Evolutionary conservation across 2,888 invertebrate genomes (phyloP), one percentile per base, ranked within the genome.

Genomic region (Penaeus monodon): DNA sequence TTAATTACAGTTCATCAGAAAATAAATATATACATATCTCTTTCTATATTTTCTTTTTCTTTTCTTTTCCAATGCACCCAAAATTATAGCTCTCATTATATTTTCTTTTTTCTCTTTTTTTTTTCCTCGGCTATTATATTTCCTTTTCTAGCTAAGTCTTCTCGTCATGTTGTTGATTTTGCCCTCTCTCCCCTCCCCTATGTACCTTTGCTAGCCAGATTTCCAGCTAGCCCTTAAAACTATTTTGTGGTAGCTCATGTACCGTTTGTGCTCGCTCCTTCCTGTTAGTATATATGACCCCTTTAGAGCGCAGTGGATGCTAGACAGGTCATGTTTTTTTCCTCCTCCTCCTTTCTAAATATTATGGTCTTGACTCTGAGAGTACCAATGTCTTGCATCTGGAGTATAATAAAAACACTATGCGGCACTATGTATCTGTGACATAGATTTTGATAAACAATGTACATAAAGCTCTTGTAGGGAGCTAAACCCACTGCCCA

Each of bases 261-360:
- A 70, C 29, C 29, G 29, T 70, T 27, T 29, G 73, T 73, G 77
- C 77, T 77, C 49, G 44, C 38, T 77, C 49, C 38, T 38, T 27
- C 77, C 77, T 57, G 44, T 77, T 57, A 57, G 57, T 57, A 57
- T 57, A 57, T 27, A 27, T 77, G n/a, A 27, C 44, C 77, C 77
- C 77, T 49, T 27, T 77, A 77, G 77, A 77, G 49, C 49, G 44
- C 77, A 77, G 77, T 77, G 77, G 49, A 77, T 77, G 77, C 77
- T 77, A 77, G 49, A 77, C 77, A 44, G 49, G 49, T 29, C 70
- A 29, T 70, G 70, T 27, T 70, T 29, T 70, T 70, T 70, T 70
- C 70, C 27, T 57, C 57, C 57, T 57, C 57, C 57, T 57, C 57
- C 57, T 17, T 57, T 57, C 57, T 57, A 57, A 57, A 57, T 57